Evolutionary conservation across 1,140 invertebrate genomes (phyloP), one percentile per base, ranked within the genome.

Genomic region (Papilio machaon): DNA sequence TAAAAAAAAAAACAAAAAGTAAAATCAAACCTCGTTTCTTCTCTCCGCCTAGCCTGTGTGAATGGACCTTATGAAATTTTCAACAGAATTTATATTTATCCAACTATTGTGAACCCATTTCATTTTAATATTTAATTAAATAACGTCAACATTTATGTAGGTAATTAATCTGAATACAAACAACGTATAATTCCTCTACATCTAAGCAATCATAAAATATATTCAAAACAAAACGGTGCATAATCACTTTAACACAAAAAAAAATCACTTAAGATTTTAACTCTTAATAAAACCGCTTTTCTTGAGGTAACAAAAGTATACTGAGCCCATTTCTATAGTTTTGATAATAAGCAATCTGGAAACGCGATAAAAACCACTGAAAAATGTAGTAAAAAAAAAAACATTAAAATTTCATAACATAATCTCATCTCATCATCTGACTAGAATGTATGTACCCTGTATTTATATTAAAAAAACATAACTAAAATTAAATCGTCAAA

Each of bases 371-470:
- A 58, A 58, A 77, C 54, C 54, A 58, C 17, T 58, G 23, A 23
- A 49, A 75, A 75, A 49, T 49, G 17, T 75, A 5, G 2, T 9
- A 5, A 46, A 17, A n/a, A 43, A 74, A 74, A 46, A 10, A 19
- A 0, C 43, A 73, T 38, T 73, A 35, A 73, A 35, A 73, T 74
- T 43, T 76, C n/a, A 17, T 54, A 17, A 54, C 8, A 64, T 23
- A 64, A 78, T 8, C 54, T 64, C 46, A 78, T 78, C 76, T 78
- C 58, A 76, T 60, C 76, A 78, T 30, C 82, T 86, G 86, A 87
- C 85, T 89, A 86, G 87, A 84, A n/a, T n/a, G n/a, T n/a, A 77
- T 80, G 78, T 89, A 89, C 86, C 88, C 86, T 89, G 86, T 82
- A 85, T 81, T 82, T 84, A 78, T 73, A 81, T 70, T 76, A 23